Percentiles rank a stretch among this genome's conserved stretches.
Conservation (phyloP, 2,797 vertebrate species). For the Chrysocyon brachyurus region DNA sequence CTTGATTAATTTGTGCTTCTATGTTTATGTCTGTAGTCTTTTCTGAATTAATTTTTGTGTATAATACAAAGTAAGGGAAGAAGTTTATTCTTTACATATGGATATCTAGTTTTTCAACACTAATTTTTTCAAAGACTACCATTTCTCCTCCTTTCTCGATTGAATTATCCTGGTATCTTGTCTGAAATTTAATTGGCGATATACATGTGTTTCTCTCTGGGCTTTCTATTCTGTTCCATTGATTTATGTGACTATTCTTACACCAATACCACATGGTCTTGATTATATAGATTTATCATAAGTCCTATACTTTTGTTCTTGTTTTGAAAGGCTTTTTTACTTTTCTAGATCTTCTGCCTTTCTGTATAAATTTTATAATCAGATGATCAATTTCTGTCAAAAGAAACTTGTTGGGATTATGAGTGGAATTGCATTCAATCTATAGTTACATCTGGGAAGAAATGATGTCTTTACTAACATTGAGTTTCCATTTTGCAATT, state of each 20-base stretch:
- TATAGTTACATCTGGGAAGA: neutral
- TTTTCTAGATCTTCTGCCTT: neutral
- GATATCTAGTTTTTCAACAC: neutral
- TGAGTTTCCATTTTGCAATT: neutral
- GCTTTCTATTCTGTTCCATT: neutral
- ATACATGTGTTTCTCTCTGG: neutral
- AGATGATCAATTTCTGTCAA: neutral
- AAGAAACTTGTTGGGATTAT: neutral
- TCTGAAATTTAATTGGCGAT: neutral
- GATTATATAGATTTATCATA: neutral
- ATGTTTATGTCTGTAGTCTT: neutral
- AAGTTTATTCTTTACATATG: neutral
- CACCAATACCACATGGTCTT: neutral
- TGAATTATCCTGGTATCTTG: neutral
- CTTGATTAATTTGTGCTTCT: neutral
- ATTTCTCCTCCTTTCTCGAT: neutral
- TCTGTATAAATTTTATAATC: neutral
- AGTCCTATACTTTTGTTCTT: neutral
- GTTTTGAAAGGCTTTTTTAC: neutral
- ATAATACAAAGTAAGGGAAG: neutral
- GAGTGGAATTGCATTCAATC: neutral
- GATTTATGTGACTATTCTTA: neutral
- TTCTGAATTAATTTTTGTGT: conserved; percentile 4
- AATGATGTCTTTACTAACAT: neutral
- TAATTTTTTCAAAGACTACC: neutral